Base-by-base conservation (phyloP, 2,888 invertebrate species). In the Anoncus sp. region DNA sequence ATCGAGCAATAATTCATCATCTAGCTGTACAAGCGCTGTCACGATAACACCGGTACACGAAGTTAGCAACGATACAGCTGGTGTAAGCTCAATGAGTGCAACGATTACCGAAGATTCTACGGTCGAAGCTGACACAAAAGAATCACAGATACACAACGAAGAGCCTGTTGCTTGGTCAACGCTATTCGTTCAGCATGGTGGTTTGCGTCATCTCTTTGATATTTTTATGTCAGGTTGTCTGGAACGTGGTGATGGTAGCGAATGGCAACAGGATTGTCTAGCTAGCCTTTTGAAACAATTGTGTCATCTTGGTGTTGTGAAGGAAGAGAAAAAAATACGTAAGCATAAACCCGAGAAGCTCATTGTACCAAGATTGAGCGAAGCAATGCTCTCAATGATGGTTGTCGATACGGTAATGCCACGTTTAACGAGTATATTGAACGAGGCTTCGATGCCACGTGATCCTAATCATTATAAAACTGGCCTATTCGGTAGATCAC, bases 231-330 rank as follows among this genome's bases (percentile, higher is more conserved):
- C 96, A 38, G 97, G 96, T 93, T 91, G 93, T 79, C 90, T 92
- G 24, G 94, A 95, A 69, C 93, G 93, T 40, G 95, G 95, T 24
- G 95, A 96, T 66, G 96, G 97, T 82, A 95, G 95, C 84, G 97
- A 98, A 92, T 98, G 98, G 98, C 95, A 98, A 70, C 98, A 98
- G 89, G 98, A 98, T 89, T 98, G 98, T 87, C 92, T 98, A 31
- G 98, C 98, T 3, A 95, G 97, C 82, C 92, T 98, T 10, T 90
- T 98, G 66, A 96, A 98, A 87, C 93, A 98, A 80, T 92, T 98
- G 9, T 97, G 97, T 90, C 95, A 98, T 79, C 94, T 98, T 66
- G 98, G 98, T 0, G 96, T 97, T 10, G 93, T 94, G 27, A 93
- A 86, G 66, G 91, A 91, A 14, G 89, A 87, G 27, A 88, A 89